Percentiles rank a stretch among this genome's conserved stretches.
These are phyloP conservation scores for Tetragonula clypearis DNA, from an alignment of 1,140 invertebrate species.

Conservation along the genomic window DNA sequence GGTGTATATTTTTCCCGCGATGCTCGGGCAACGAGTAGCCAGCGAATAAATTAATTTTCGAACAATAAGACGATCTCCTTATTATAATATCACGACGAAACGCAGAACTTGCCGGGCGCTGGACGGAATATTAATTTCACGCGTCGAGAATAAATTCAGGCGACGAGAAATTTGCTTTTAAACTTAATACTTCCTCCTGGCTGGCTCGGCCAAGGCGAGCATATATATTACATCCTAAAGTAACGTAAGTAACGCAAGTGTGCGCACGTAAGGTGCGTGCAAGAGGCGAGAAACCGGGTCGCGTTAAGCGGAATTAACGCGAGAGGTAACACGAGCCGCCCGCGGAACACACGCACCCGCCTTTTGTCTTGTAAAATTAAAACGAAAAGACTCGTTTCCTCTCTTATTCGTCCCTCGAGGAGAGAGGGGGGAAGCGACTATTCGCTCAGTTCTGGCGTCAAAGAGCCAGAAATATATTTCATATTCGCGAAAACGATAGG, in stretches of 20 bases:
- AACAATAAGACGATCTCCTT: not conserved
- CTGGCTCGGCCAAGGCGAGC: conserved; percentile 17
- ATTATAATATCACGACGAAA: not conserved
- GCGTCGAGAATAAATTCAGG: conserved; percentile 29
- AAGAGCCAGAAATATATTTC: conserved; percentile 4
- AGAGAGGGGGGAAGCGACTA: not conserved
- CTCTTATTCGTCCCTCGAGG: not conserved
- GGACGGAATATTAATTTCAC: conserved; percentile 28
- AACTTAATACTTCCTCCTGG: conserved; percentile 63
- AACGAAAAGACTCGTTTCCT: conserved; percentile 40
- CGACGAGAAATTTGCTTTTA: conserved; percentile 39
- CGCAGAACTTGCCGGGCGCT: not conserved
- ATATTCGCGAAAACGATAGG: not conserved
- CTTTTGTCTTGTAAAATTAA: conserved; percentile 57
- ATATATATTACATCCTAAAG: conserved; percentile 52
- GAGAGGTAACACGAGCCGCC: conserved; percentile 46
- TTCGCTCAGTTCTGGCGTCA: not conserved
- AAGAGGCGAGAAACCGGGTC: conserved; percentile 55
- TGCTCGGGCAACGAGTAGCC: not conserved
- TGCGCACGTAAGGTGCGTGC: conserved; percentile 51
- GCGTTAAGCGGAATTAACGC: conserved; percentile 63
- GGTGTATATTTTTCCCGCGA: not conserved
- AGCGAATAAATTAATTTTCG: not conserved
- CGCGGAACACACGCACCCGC: conserved; percentile 4
- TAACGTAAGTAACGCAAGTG: conserved; percentile 57